Base-by-base conservation (phyloP, 1,140 invertebrate genomes). In the Solen grandis region DNA sequence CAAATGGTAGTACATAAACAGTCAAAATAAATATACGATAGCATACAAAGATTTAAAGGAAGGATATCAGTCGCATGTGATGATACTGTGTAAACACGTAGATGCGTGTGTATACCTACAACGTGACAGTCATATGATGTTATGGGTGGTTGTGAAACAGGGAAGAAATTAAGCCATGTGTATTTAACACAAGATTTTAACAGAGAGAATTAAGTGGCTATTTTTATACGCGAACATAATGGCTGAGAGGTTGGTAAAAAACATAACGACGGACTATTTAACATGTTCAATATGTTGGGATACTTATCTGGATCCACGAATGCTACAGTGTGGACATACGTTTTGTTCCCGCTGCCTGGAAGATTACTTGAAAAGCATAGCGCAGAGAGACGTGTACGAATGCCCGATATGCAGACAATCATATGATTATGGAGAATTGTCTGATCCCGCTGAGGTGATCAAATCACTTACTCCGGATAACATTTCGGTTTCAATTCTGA, bases 251-350 rank as follows among this genome's bases (percentile, higher is more conserved):
- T 59, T 65, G 54, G 65, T 68, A 33, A 54, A 52, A 25, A 77
- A 77, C 29, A 38, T 77, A 77, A 77, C 75, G 16, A 68, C 75
- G 35, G 75, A 77, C 22, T 77, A 77, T 41, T 65, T 77, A 46
- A 77, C 75, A 2, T 77, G 75, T 59, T 54, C 63, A 22, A 77
- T 77, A 55, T 77, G 75, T 41, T 77, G 62, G 62, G 59, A 77
- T 41, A 68, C 54, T 19, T 77, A 54, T 31, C 55, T n/a, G 1
- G 46, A 77, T n/a, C 75, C 75, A 22, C 66, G 68, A 33, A 66
- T 77, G 75, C 46, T 77, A 27, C 63, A 77, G 1, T 77, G 75
- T 68, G 75, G 75, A 55, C 75, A 77, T 35, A 68, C 75, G 16
- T 77, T 63, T 31, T 77, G 75, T 68, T 41, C 75, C 29, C 41